These are phyloP conservation scores for Patella caerulea DNA, from an alignment of 2,888 invertebrate genomes.

Conservation along the genomic window DNA sequence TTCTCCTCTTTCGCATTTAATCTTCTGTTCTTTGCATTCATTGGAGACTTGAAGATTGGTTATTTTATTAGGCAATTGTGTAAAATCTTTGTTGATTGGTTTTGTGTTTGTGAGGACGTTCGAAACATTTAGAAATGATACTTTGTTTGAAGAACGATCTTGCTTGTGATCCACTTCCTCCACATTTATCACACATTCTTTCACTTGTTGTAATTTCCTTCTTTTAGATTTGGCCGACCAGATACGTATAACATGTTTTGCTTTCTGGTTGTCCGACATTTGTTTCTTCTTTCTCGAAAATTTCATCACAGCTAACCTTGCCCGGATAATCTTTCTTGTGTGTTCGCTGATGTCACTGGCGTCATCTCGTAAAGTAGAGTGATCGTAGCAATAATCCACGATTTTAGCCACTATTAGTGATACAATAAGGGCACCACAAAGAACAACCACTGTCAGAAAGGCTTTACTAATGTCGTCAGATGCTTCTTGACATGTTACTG, in stretches of 20 bases:
- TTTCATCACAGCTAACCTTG: slow-evolving; percentile 43
- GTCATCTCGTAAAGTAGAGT: slow-evolving; percentile 48
- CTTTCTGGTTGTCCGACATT: neutral
- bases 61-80: no score
- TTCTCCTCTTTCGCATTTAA: no score
- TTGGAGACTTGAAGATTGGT: no score
- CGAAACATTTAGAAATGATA: no score
- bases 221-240: slow-evolving; percentile 29
- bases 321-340: slow-evolving; percentile 45
- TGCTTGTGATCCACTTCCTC: neutral
- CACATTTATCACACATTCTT: neutral
- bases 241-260: slow-evolving; percentile 13
- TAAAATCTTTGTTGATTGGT: no score
- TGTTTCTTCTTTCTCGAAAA: slow-evolving; percentile 29
- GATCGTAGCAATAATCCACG: slow-evolving; percentile 51
- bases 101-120: no score
- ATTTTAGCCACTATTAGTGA: slow-evolving; percentile 54
- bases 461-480: slow-evolving; percentile 29
- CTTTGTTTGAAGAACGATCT: neutral
- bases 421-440: slow-evolving; percentile 47
- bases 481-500: neutral
- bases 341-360: slow-evolving; percentile 58
- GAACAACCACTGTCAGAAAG: slow-evolving; percentile 36
- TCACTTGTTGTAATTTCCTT: neutral
- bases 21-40: no score